Evolutionary conservation across 2,888 invertebrate genomes (phyloP).

Genomic region (Luperina nickerlii): DNA sequence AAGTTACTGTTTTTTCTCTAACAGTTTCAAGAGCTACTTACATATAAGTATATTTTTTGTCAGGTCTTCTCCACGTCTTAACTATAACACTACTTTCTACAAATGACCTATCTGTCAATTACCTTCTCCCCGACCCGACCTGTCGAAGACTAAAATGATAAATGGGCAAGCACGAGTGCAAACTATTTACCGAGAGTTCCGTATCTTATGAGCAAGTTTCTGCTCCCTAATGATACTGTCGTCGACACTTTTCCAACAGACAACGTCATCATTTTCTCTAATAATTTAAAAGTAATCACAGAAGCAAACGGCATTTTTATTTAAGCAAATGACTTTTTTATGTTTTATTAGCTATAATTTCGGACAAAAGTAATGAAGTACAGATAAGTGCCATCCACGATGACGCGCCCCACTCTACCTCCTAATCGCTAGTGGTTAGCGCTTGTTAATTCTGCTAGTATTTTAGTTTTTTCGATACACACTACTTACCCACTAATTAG

Average conservation of each 20-base stretch:
- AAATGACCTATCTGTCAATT: constrained; percentile 20
- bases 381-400: too few relatives aligned
- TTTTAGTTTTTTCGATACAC: too few relatives aligned
- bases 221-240: constrained; percentile 13
- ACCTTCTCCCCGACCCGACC: not conserved
- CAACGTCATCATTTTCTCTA: constrained; percentile 12
- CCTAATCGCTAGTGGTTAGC: too few relatives aligned
- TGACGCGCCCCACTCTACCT: too few relatives aligned
- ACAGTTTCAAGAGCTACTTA: too few relatives aligned
- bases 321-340: not conserved
- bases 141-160: constrained; percentile 31
- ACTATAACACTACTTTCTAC: not conserved
- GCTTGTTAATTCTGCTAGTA: too few relatives aligned
- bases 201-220: constrained; percentile 25
- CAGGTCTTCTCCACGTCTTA: not conserved
- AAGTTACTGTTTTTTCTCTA: too few relatives aligned
- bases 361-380: too few relatives aligned
- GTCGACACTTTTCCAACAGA: not conserved
- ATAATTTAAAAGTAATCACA: constrained; percentile 16
- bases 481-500: too few relatives aligned
- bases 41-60: not conserved
- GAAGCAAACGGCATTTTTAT: not conserved
- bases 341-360: not conserved
- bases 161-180: constrained; percentile 21
- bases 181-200: constrained; percentile 24